These are phyloP conservation scores for Heteromurus nitidus DNA, from an alignment of 2,888 invertebrate species.

Conservation along the genomic window DNA sequence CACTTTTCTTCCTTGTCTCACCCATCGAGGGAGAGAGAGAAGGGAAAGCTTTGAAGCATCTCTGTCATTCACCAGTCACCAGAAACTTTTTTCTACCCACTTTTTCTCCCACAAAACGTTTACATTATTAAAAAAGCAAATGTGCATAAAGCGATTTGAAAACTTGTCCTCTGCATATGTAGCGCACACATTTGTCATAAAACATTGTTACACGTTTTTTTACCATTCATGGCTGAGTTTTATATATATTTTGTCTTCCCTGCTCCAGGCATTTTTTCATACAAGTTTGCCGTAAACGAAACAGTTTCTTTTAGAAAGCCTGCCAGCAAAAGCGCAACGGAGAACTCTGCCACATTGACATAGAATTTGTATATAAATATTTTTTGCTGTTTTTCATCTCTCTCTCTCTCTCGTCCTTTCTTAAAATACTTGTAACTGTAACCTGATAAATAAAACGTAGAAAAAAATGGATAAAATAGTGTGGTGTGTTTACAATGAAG, in stretches of 20 bases:
- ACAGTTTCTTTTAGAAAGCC: background rate
- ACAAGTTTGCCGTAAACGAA: too few relatives aligned
- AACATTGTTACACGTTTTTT: too few relatives aligned
- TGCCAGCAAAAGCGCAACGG: background rate
- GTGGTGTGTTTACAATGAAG: conserved; percentile 22
- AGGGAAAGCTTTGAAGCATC: conserved; percentile 59
- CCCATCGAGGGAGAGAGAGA: conserved; percentile 11
- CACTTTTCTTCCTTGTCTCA: conserved; percentile 40
- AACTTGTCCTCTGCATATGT: background rate
- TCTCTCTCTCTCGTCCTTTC: too few relatives aligned
- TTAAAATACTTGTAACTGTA: background rate
- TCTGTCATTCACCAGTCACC: conserved; percentile 53
- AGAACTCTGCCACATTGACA: background rate
- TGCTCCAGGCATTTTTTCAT: background rate
- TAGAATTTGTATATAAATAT: conserved; percentile 8
- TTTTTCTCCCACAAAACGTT: conserved; percentile 25
- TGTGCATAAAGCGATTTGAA: conserved; percentile 11
- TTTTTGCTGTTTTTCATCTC: too few relatives aligned
- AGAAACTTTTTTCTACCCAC: conserved; percentile 12
- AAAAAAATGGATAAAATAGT: conserved; percentile 40
- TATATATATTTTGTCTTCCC: too few relatives aligned
- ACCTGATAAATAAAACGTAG: background rate
- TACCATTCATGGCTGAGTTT: too few relatives aligned
- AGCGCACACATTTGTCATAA: background rate
- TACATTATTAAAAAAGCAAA: conserved; percentile 23